Conservation (phyloP, 2,888 invertebrate species). For the Lasioglossum calceatum region DNA sequence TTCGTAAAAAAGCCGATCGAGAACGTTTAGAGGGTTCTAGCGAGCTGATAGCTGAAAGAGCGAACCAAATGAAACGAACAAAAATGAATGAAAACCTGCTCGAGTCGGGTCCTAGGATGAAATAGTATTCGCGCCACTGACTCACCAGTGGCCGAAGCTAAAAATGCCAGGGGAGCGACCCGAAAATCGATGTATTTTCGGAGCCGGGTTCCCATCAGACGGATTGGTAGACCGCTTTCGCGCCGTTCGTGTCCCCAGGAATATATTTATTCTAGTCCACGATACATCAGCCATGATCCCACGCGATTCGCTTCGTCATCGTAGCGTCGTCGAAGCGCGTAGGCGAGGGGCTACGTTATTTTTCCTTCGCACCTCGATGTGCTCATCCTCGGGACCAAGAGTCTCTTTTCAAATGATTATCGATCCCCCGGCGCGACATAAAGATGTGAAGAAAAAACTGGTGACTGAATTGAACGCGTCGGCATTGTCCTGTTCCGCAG, state of each 20-base stretch:
- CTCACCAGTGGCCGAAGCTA: background rate
- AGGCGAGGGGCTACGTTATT: conserved; percentile 9
- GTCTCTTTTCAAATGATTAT: conserved; percentile 12
- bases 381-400: too few relatives aligned
- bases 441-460: background rate
- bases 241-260: background rate
- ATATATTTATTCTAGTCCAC: conserved; percentile 25
- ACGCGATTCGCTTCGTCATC: conserved; percentile 27
- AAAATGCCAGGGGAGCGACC: background rate
- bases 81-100: background rate
- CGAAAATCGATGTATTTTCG: conserved; percentile 5
- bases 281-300: conserved; percentile 28
- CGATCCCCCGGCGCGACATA: background rate
- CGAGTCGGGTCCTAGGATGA: background rate
- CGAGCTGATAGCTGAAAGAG: background rate
- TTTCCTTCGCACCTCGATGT: background rate
- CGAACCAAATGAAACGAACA: too few relatives aligned
- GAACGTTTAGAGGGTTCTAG: background rate
- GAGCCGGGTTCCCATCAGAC: background rate
- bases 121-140: background rate
- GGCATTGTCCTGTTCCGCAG: conserved; percentile 22
- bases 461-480: conserved; percentile 25
- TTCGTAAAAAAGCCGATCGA: background rate
- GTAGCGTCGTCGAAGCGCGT: background rate
- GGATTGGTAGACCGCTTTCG: conserved; percentile 26